Evolutionary conservation across 2,113 vertebrate genomes (phyloP), one percentile per base, ranked within the genome.

Genomic region (Sinocyclocheilus grahami): DNA sequence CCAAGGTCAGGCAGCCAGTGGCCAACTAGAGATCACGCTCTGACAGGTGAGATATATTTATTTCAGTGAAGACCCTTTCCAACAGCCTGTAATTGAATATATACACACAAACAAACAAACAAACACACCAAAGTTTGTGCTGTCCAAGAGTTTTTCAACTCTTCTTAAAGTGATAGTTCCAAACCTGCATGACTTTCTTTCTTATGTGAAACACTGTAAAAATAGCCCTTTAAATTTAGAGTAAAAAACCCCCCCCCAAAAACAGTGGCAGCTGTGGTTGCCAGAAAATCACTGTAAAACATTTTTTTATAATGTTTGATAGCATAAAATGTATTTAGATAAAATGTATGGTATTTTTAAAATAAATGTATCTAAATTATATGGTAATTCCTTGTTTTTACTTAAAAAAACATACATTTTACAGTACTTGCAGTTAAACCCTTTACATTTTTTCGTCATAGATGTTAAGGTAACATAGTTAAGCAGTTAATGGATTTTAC

Each of bases 11-110:
- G 77, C 33, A 39, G 78, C 69, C 48, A 55, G 69, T 88, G 39
- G 14, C 85, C 53, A 75, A 65, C 48, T 55, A 88, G 63, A 86
- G 72, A 85, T 62, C 33, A 33, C 1, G 51, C 30, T 79, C 63
- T 87, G 83, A 87, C 83, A 90, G 86, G 69, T 87, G 83, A 87
- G 22, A 85, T 71, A 87, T 89, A 80, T 89, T 78, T 78, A 88
- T 85, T 86, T 88, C n/a, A 60, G 58, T 63, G 27, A 58, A 77
- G 60, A 80, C 42, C 62, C 42, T 78, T 12, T 79, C 39, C n/a
- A 24, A 37, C 55, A 69, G 71, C 20, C 74, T 58, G 22, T 62
- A 74, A 86, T 37, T 24, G 53, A 30, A 65, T 5, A 13, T 13
- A 10, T 2, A 27, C 69, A 85, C 53, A 63, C 24, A 63, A 30